Percentiles rank a stretch among this genome's conserved stretches.
These are phyloP conservation scores for Microtus oregoni DNA, from an alignment of 2,113 vertebrate genomes.

Conservation along the genomic window DNA sequence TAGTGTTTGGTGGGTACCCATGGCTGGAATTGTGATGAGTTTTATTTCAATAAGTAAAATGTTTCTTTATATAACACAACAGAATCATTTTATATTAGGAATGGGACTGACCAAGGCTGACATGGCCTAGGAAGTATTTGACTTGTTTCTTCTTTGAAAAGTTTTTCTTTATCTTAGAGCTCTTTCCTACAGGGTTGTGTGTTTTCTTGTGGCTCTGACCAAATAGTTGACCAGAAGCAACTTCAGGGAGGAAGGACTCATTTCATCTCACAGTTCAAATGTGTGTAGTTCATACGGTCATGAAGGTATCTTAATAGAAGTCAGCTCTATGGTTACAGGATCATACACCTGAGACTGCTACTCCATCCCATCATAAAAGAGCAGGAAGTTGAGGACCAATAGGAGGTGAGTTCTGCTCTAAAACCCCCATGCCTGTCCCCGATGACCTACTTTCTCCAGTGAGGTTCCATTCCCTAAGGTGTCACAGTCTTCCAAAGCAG, in stretches of 20 bases:
- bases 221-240: background rate
- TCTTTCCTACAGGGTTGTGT: background rate
- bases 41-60: background rate
- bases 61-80: background rate
- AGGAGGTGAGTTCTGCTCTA: background rate
- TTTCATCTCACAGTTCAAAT: background rate
- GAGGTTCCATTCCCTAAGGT: background rate
- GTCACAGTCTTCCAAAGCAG: background rate
- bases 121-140: background rate
- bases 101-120: background rate
- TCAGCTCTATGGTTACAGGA: background rate
- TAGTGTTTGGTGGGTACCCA: too few relatives aligned
- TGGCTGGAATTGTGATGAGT: background rate
- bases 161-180: background rate
- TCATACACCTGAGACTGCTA: background rate
- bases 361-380: background rate
- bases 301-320: background rate
- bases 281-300: background rate
- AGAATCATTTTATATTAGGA: background rate
- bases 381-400: background rate
- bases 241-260: background rate
- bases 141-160: background rate
- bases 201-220: background rate
- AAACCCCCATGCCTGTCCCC: background rate
- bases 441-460: background rate